phyloP scores from a whole-genome alignment of 2,888 invertebrate species.

The Lottia scabra region DNA sequence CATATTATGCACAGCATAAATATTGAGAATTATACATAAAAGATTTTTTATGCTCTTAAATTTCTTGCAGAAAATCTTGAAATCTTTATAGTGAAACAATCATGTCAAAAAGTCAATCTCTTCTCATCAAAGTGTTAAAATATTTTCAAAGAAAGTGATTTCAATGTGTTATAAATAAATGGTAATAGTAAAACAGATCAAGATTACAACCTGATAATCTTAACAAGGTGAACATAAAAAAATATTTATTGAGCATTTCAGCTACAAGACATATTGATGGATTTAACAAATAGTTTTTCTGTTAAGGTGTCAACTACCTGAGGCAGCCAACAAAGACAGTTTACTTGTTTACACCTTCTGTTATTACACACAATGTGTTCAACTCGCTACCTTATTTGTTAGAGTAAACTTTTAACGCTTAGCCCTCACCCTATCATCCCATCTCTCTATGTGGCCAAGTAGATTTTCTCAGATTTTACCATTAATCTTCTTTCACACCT shows the following conservation, averaged over 20 bases:
- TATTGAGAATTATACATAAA: no score
- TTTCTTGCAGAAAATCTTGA: no score
- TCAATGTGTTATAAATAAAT: no score
- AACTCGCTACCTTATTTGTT: conserved; percentile 3
- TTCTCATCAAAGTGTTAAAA: no score
- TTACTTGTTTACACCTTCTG: conserved; percentile 4
- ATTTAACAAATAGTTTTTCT: conserved; percentile 14
- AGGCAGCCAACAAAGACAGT: conserved; percentile 5
- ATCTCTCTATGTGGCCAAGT: conserved; percentile 1
- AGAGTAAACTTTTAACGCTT: conserved; percentile 2
- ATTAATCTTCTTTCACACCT: background rate
- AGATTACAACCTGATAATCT: background rate
- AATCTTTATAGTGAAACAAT: no score
- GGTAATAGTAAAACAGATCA: no score
- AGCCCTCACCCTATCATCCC: background rate
- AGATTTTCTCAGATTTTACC: background rate
- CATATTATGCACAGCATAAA: no score
- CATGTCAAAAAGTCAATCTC: no score
- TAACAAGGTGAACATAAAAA: background rate
- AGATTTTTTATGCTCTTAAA: no score
- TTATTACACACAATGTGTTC: conserved; percentile 2
- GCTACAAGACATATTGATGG: conserved; percentile 14
- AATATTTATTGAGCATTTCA: background rate
- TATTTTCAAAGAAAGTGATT: no score
- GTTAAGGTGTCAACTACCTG: conserved; percentile 14